Evolutionary conservation across 1,140 invertebrate genomes (phyloP), one percentile per base, ranked within the genome.

Genomic region (Chrysopa pallens): DNA sequence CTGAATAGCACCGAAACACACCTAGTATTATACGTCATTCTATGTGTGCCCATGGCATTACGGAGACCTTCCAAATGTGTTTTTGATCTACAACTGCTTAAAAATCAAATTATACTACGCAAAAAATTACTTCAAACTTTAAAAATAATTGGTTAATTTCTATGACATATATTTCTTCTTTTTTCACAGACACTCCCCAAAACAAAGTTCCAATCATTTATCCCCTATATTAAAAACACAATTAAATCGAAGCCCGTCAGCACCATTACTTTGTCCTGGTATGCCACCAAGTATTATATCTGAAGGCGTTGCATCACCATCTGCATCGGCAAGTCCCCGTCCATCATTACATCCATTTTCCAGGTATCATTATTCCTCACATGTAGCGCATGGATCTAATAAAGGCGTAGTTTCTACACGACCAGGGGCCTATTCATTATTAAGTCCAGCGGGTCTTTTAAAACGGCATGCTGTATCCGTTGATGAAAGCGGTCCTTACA

Each of bases 391-490:
- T 60, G 31, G 55, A 52, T 69, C 39, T 67, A 64, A 46, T 64
- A 65, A 33, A 61, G 66, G 12, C 59, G 59, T 0, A 54, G 62
- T 0, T 65, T 62, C 37, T 70, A 68, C 45, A 61, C 69, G 36
- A 68, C 67, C 2, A 70, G 71, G 31, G n/a, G 31, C 31, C 4
- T 33, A 33, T 31, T 64, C 72, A 6, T 60, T 75, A 27, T 46
- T 70, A 3, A 66, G 65, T 50, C 69, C 68, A 6, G 60, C 56
- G 36, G 46, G 66, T 47, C 50, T 64, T 36, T 49, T 68, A 4
- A 63, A 73, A 28, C 66, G 76, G 50, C 76, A 81, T 55, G 76
- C 78, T 9, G 60, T 80, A 15, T 80, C 76, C 11, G 73, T 81
- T 42, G 78, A 81, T 51, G 73, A 74, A 53, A 57, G 70, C 43